Evolutionary conservation across 2,113 vertebrate genomes (phyloP), one percentile per base, ranked within the genome.

Genomic region (Girardinichthys multiradiatus): DNA sequence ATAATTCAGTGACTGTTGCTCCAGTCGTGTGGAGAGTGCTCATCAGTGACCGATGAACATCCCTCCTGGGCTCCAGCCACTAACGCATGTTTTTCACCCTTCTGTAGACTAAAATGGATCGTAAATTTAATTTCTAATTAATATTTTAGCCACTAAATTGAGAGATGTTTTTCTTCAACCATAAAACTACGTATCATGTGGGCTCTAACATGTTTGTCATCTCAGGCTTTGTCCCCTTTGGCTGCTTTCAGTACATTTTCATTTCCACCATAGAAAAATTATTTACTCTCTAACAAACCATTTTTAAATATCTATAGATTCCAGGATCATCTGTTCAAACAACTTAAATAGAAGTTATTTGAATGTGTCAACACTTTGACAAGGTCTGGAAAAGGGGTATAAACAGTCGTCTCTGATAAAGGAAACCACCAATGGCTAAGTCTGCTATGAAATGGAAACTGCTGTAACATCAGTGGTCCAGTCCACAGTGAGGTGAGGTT

Each of bases 1-100:
- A 92, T 92, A 91, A 92, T 92, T 92, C 88, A 92, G 89, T 1
- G 76, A 74, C 80, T 89, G 86, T 89, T 89, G 86, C 91, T 88
- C 65, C 72, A 68, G 85, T 85, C 84, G 79, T 89, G 90, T 60
- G 77, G 88, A 86, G 88, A 91, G 85, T 60, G 58, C 78, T 89
- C 86, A 83, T 80, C 84, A 82, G 81, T 88, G 87, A 90, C 86
- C 84, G 68, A 87, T 90, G 86, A 89, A 79, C 78, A 67, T 82
- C 82, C 71, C 72, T 13, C 19, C 76, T 37, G 77, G 58, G 72
- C 61, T 35, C 3, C 4, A 1, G 81, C 74, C 64, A 7, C 42
- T 66, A 75, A 81, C 79, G 57, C 26, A 4, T 30, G 57, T 42
- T 14, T 17, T 29, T 0, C 1, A 35, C 21, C 29, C 65, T n/a